Conservation (phyloP, 2,113 vertebrate genomes). For the Tonatia bakeri region DNA sequence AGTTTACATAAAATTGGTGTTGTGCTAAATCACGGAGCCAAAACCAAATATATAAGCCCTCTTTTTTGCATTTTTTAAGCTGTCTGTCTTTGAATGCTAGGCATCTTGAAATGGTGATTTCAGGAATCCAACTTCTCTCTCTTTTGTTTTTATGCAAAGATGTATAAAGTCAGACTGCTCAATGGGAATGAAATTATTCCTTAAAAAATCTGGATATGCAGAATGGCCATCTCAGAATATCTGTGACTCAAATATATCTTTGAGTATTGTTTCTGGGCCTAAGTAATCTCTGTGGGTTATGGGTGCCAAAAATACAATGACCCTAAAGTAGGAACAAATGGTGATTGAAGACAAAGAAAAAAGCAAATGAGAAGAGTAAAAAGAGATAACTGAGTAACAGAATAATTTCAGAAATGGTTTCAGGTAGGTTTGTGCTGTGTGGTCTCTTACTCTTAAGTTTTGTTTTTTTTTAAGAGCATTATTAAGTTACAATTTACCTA, state of each 20-base stretch:
- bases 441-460: not conserved
- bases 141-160: not conserved
- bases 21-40: not conserved
- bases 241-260: not conserved
- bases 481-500: not conserved
- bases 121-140: not conserved
- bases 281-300: not conserved
- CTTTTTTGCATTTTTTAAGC: not conserved
- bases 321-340: not conserved
- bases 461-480: not conserved
- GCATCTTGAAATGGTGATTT: conserved; percentile 18
- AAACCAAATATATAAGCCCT: not conserved
- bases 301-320: not conserved
- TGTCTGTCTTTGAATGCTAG: not conserved
- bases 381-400: not conserved
- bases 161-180: not conserved
- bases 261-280: not conserved
- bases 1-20: not conserved
- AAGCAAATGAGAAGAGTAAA: not conserved
- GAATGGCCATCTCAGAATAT: not conserved
- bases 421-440: not conserved
- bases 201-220: not conserved
- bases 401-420: not conserved
- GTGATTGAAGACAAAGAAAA: not conserved
- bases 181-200: not conserved